These are phyloP conservation scores for Brevimyrus niger DNA, from an alignment of 2,113 vertebrate species.

Conservation along the genomic window DNA sequence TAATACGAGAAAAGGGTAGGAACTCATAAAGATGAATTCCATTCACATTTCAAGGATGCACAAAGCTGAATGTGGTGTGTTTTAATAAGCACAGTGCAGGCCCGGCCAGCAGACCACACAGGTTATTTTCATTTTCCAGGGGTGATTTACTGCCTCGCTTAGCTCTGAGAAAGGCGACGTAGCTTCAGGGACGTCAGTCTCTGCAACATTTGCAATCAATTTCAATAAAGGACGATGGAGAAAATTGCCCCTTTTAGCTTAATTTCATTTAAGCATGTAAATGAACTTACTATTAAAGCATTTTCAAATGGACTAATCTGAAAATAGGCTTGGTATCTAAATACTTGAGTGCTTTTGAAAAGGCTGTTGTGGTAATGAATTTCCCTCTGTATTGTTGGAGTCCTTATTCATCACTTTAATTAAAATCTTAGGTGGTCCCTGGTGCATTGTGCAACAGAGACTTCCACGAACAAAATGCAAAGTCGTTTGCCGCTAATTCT, in stretches of 20 bases:
- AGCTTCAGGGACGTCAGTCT: background rate
- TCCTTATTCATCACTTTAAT: constrained; percentile 67
- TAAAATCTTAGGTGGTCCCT: constrained; percentile 62
- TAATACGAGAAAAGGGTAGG: background rate
- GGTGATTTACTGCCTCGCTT: background rate
- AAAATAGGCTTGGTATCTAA: constrained; percentile 67
- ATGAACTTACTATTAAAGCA: constrained; percentile 48
- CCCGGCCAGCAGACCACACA: background rate
- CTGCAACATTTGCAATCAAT: background rate
- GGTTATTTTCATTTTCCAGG: background rate
- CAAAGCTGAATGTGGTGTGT: background rate
- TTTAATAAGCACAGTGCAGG: background rate
- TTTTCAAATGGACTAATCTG: constrained; percentile 60
- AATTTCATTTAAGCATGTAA: constrained; percentile 75
- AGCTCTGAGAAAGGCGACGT: background rate
- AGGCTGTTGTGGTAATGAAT: constrained; percentile 60
- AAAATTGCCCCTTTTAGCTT: constrained; percentile 58
- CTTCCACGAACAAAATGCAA: constrained; percentile 48
- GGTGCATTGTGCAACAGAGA: constrained; percentile 47
- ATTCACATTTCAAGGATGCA: constrained; percentile 13
- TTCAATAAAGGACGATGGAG: constrained; percentile 28
- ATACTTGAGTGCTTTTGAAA: constrained; percentile 68
- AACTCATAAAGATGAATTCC: background rate
- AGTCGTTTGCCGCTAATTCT: constrained; percentile 58
- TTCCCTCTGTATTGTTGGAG: constrained; percentile 42